Evolutionary conservation across 1,140 invertebrate genomes (phyloP).

Genomic region (Drosophila nigrodunni): DNA sequence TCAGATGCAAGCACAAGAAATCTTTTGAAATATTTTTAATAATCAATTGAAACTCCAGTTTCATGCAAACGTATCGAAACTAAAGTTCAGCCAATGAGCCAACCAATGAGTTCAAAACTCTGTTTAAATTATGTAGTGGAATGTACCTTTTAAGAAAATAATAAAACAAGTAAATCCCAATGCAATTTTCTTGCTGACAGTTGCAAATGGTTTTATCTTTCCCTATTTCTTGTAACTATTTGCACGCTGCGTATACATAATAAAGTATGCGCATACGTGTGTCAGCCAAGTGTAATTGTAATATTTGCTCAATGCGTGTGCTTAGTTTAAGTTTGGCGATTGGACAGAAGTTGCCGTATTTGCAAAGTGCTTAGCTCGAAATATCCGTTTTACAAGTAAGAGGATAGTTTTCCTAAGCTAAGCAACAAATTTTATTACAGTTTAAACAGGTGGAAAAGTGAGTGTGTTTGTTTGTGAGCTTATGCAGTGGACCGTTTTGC

Average conservation of each 20-base stretch:
- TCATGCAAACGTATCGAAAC: background rate
- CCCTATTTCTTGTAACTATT: background rate
- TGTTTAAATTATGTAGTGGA: background rate
- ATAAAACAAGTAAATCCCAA: conserved; percentile 14
- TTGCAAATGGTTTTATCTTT: conserved; percentile 33
- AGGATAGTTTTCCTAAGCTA: conserved; percentile 56
- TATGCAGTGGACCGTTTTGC: conserved; percentile 28
- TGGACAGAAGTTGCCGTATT: conserved; percentile 53
- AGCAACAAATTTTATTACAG: conserved; percentile 40
- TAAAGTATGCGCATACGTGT: conserved; percentile 51
- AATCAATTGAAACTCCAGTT: background rate
- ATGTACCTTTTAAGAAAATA: background rate
- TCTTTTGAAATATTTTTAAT: conserved; percentile 5
- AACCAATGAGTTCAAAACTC: background rate
- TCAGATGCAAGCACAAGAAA: background rate
- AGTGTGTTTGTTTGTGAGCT: conserved; percentile 14
- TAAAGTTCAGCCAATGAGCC: background rate
- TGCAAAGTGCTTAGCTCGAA: conserved; percentile 49
- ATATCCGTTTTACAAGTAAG: conserved; percentile 13
- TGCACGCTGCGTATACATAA: conserved; percentile 54
- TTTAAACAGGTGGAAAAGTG: conserved; percentile 4
- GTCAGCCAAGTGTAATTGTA: conserved; percentile 67
- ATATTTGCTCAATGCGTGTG: conserved; percentile 57
- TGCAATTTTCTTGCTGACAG: conserved; percentile 49
- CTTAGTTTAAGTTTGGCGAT: conserved; percentile 34